A percentile compares a stretch with the other conserved stretches of the same genome.
Conservation (phyloP, 2,888 invertebrate species). For the Plebejus argus region DNA sequence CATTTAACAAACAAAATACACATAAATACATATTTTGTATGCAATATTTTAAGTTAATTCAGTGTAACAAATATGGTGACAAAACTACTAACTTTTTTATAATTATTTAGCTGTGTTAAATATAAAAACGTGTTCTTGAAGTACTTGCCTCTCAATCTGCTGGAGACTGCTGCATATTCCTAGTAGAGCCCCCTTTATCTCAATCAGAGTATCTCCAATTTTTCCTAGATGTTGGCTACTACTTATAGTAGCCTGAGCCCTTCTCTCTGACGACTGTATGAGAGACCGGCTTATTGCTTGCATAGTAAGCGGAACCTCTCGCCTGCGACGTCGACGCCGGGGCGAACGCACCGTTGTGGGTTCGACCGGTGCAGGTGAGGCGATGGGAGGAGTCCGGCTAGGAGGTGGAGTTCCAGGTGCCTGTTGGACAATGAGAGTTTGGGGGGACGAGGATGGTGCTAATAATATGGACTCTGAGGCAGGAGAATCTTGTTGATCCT, state of each 20-base stretch:
- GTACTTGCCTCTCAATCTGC: slow-evolving; percentile 8
- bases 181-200: too few species aligned
- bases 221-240: too few species aligned
- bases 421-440: not conserved
- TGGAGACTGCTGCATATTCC: not conserved
- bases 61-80: not conserved
- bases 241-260: too few species aligned
- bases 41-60: not conserved
- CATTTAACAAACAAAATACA: too few species aligned
- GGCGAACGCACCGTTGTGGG: not conserved
- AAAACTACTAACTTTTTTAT: not conserved
- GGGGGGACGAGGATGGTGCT: slow-evolving; percentile 2
- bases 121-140: not conserved
- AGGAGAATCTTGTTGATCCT: not conserved
- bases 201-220: too few species aligned
- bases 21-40: too few species aligned
- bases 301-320: too few species aligned
- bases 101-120: slow-evolving; percentile 1
- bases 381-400: not conserved
- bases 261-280: too few species aligned
- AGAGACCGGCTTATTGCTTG: too few species aligned
- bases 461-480: not conserved
- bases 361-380: slow-evolving; percentile 8
- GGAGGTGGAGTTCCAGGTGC: not conserved
- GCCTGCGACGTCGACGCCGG: too few species aligned